Evolutionary conservation across 2,888 invertebrate species (phyloP).

Genomic region (Acronicta aceris): DNA sequence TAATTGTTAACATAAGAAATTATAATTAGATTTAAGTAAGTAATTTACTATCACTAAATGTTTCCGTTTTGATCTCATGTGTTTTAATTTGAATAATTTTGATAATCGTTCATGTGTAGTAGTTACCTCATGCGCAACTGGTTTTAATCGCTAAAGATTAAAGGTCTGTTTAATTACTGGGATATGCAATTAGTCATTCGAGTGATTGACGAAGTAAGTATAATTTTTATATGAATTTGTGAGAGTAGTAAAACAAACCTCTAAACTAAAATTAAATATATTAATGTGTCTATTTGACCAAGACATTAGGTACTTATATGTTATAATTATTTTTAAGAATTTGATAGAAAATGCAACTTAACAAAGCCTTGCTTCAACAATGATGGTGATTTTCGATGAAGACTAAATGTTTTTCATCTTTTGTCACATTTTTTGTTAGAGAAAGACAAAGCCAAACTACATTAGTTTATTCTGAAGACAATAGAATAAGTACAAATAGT

Average conservation of each 20-base stretch:
- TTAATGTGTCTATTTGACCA: constrained; percentile 24
- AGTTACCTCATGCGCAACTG: constrained; percentile 45
- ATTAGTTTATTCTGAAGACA: too few relatives aligned
- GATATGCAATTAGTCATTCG: constrained; percentile 50
- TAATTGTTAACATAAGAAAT: constrained; percentile 65
- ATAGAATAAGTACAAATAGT: too few relatives aligned
- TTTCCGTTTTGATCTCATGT: constrained; percentile 53
- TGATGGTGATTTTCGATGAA: too few relatives aligned
- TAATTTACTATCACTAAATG: constrained; percentile 53
- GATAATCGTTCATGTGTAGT: constrained; percentile 53
- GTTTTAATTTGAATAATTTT: constrained; percentile 45
- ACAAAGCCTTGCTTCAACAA: too few relatives aligned
- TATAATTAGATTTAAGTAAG: constrained; percentile 56
- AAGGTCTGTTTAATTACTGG: constrained; percentile 53
- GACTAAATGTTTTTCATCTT: neutral
- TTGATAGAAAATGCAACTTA: too few relatives aligned
- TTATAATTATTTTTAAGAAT: too few relatives aligned
- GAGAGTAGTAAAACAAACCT: constrained; percentile 49
- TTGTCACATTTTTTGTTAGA: neutral
- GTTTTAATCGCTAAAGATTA: constrained; percentile 44
- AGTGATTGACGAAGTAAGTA: constrained; percentile 14
- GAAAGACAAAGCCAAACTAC: too few relatives aligned
- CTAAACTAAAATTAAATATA: constrained; percentile 30
- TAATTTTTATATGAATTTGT: constrained; percentile 40
- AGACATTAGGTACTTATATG: too few relatives aligned